Percentiles rank a stretch among this genome's conserved stretches.
These are phyloP conservation scores for Chondrilla cf. caribensis DNA, from an alignment of 37 sponge, comb jelly and placozoan genomes.

Conservation along the genomic window DNA sequence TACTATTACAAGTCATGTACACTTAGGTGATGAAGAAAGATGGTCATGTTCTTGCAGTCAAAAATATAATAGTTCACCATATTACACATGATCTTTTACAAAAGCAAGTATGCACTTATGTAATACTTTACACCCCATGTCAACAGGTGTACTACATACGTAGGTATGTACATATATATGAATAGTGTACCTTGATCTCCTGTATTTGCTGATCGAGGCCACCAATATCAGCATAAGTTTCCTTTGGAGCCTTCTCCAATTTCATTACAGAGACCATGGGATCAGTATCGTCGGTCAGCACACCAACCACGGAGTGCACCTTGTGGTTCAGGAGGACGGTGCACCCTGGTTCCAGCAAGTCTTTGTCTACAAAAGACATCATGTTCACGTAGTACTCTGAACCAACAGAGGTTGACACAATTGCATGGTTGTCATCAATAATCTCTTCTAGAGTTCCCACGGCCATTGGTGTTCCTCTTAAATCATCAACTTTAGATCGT, in stretches of 20 bases:
- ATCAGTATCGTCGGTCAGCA: constrained; percentile 93
- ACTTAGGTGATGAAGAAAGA: too few species aligned
- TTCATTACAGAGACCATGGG: constrained; percentile 99
- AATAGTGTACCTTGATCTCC: constrained; percentile 83
- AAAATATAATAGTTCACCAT: too few species aligned
- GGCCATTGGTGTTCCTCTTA: constrained; percentile 97
- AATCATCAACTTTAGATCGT: constrained; percentile 93
- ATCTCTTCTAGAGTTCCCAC: constrained; percentile 99
- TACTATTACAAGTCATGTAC: too few species aligned
- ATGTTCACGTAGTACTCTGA: constrained; percentile 99
- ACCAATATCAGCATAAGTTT: constrained; percentile 98
- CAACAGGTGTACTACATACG: too few species aligned
- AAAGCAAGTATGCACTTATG: too few species aligned
- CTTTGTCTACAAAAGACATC: constrained; percentile 98
- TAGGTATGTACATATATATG: constrained; percentile 21
- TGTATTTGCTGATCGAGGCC: constrained; percentile 96
- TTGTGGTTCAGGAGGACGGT: constrained; percentile 97
- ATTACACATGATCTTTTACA: too few species aligned
- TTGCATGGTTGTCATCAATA: constrained; percentile 99
- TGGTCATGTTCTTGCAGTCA: too few species aligned
- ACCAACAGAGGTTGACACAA: constrained; percentile 95
- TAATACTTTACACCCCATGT: too few species aligned
- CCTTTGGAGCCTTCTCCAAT: constrained; percentile 97
- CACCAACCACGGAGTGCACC: constrained; percentile 98
- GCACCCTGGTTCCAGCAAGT: constrained; percentile 96